Evolutionary conservation across 2,888 invertebrate species (phyloP).

Genomic region (Icerya purchasi): DNA sequence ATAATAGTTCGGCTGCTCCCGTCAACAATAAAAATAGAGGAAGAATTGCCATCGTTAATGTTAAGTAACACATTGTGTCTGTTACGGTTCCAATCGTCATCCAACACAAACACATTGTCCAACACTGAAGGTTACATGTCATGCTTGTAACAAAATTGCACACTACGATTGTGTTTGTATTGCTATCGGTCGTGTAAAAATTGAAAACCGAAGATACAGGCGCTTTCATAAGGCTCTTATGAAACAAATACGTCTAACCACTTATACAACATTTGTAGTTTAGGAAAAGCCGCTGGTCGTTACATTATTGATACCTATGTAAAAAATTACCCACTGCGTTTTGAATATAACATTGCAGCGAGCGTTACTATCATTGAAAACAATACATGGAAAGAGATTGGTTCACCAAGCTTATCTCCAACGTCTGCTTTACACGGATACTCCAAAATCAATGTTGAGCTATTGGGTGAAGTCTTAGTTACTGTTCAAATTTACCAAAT

Average conservation of each 20-base stretch:
- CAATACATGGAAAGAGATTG: too few relatives aligned
- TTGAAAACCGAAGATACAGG: neutral
- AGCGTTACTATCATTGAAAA: neutral
- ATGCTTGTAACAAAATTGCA: neutral
- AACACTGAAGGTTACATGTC: neutral
- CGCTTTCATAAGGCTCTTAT: neutral
- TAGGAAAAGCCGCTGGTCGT: neutral
- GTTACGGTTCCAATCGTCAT: slow-evolving; percentile 3
- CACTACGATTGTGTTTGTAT: slow-evolving; percentile 4
- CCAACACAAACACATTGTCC: neutral
- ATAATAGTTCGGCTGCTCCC: too few relatives aligned
- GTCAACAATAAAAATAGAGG: too few relatives aligned
- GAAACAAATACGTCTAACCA: neutral
- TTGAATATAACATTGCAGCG: slow-evolving; percentile 8
- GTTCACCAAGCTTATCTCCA: too few relatives aligned
- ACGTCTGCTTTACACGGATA: too few relatives aligned
- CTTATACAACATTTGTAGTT: neutral
- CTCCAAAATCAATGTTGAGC: too few relatives aligned
- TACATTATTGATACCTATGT: too few relatives aligned
- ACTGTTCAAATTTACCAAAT: too few relatives aligned
- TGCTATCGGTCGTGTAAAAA: neutral
- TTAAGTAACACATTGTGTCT: too few relatives aligned
- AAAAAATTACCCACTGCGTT: neutral
- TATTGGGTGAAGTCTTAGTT: too few relatives aligned
- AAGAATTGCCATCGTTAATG: too few relatives aligned